phyloP scores from a whole-genome alignment of 2,888 invertebrate species.

The Hirtodrosophila trivittata region DNA sequence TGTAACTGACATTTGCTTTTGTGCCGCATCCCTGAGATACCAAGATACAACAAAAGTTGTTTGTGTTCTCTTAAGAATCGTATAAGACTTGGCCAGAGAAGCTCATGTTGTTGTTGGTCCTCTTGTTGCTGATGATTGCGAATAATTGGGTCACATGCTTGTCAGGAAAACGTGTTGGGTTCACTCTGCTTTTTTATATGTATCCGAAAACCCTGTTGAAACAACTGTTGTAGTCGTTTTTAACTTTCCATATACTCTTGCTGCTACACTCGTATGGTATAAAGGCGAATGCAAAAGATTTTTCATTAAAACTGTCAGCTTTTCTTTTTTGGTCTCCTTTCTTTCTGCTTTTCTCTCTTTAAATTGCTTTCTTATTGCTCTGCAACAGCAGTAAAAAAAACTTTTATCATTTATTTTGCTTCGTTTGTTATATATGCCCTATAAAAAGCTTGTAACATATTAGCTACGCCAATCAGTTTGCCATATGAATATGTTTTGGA shows the following conservation, averaged over 20 bases:
- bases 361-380: slow-evolving; percentile 65
- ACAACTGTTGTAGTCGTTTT: slow-evolving; percentile 33
- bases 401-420: slow-evolving; percentile 62
- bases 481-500: background rate
- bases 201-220: slow-evolving; percentile 9
- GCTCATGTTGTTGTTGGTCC: slow-evolving; percentile 15
- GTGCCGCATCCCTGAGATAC: slow-evolving; percentile 50
- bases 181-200: background rate
- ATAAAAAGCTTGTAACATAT: background rate
- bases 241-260: slow-evolving; percentile 15
- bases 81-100: slow-evolving; percentile 25
- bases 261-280: slow-evolving; percentile 1
- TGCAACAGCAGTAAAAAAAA: slow-evolving; percentile 39
- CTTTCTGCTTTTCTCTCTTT: slow-evolving; percentile 25
- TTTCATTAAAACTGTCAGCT: slow-evolving; percentile 74
- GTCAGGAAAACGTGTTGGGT: slow-evolving; percentile 62
- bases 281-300: slow-evolving; percentile 48
- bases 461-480: slow-evolving; percentile 1
- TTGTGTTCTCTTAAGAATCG: slow-evolving; percentile 56
- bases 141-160: slow-evolving; percentile 78
- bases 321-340: slow-evolving; percentile 36
- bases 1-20: slow-evolving; percentile 70
- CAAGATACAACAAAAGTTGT: slow-evolving; percentile 59
- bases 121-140: slow-evolving; percentile 65
- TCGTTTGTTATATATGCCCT: slow-evolving; percentile 39